phyloP scores from a whole-genome alignment of 2,797 vertebrate genomes.

The Holocentrus rufus region DNA sequence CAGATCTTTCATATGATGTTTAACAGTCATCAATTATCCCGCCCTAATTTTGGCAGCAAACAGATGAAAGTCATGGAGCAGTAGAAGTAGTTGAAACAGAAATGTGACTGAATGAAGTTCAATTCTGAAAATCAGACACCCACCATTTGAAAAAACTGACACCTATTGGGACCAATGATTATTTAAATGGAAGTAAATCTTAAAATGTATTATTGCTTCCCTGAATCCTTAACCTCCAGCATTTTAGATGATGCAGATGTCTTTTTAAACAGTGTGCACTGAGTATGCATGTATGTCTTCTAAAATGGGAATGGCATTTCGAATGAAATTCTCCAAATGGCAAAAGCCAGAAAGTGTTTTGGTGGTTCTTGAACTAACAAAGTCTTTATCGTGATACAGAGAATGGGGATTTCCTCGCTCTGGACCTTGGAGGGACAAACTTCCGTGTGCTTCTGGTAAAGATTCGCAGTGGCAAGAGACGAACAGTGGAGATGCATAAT shows the following conservation, averaged over 20 bases:
- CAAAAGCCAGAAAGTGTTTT: neutral
- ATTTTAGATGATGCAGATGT: too few relatives aligned
- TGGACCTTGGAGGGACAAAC: constrained; percentile 98
- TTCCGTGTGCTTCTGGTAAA: constrained; percentile 97
- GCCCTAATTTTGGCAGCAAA: neutral
- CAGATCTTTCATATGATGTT: neutral
- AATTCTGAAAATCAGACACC: neutral
- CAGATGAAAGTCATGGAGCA: neutral
- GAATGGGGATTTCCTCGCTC: constrained; percentile 94
- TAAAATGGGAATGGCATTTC: too few relatives aligned
- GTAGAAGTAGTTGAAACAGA: neutral
- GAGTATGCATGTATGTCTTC: neutral
- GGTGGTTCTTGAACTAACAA: constrained; percentile 8
- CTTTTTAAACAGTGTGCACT: too few relatives aligned
- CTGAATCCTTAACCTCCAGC: too few relatives aligned
- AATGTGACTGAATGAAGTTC: neutral
- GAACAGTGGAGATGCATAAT: constrained; percentile 98
- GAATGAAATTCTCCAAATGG: neutral
- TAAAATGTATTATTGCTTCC: neutral
- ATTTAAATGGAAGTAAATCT: too few relatives aligned
- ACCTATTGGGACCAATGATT: too few relatives aligned
- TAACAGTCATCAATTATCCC: neutral
- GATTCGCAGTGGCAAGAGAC: constrained; percentile 94
- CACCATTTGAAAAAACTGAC: too few relatives aligned
- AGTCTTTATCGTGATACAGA: constrained; percentile 77